Evolutionary conservation across 2,888 invertebrate species (phyloP).

Genomic region (Amblyjoppa proteus): DNA sequence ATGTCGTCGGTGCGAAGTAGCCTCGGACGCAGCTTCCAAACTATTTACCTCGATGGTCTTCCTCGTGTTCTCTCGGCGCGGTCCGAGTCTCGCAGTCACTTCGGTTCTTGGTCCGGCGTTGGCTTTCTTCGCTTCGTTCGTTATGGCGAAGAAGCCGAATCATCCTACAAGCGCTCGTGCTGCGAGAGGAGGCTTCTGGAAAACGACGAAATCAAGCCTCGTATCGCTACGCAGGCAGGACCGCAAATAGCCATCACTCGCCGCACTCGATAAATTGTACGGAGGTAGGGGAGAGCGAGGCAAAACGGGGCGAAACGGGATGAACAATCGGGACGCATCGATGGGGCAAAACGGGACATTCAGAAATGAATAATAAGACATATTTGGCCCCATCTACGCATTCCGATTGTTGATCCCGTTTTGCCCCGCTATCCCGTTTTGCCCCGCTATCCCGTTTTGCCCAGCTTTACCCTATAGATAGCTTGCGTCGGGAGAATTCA

Average conservation of each 20-base stretch:
- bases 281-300: neutral
- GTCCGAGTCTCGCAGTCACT: constrained; percentile 27
- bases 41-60: neutral
- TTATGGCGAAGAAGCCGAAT: neutral
- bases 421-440: too few species aligned
- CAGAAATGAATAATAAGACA: too few species aligned
- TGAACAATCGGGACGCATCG: too few species aligned
- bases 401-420: too few species aligned
- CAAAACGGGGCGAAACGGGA: too few species aligned
- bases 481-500: neutral
- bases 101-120: neutral
- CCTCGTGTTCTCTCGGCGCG: constrained; percentile 1
- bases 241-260: neutral
- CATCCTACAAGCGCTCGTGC: neutral
- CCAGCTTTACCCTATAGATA: too few species aligned
- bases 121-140: neutral
- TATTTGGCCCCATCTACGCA: too few species aligned
- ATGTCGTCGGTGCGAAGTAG: constrained; percentile 70
- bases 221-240: neutral
- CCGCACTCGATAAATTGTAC: neutral
- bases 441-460: too few species aligned
- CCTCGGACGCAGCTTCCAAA: constrained; percentile 39
- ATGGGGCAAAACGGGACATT: too few species aligned
- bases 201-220: neutral
- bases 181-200: neutral